A percentile compares a stretch with the other conserved stretches of the same genome.
Evolutionary conservation across 2,888 invertebrate species (phyloP).

Genomic region (Bellardia pandia): DNA sequence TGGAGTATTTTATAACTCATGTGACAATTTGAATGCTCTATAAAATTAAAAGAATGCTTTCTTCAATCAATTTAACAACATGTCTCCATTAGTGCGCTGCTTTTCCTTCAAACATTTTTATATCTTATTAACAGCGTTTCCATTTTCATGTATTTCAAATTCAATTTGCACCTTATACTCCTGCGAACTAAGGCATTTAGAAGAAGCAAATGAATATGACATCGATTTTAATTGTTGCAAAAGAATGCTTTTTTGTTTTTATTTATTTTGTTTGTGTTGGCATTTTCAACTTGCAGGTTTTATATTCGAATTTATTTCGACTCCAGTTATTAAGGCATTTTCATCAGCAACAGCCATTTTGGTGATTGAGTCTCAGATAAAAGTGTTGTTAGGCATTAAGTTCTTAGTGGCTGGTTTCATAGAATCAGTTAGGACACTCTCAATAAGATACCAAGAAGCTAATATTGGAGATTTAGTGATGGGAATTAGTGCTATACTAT

Average conservation of each 20-base stretch:
- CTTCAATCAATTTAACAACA: neutral
- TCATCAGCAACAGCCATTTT: conserved; percentile 93
- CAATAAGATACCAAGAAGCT: conserved; percentile 85
- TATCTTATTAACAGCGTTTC: too few species aligned
- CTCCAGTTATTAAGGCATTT: conserved; percentile 94
- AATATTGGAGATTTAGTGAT: conserved; percentile 88
- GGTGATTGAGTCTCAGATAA: conserved; percentile 91
- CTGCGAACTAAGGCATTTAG: too few species aligned
- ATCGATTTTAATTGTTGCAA: too few species aligned
- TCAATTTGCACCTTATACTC: too few species aligned
- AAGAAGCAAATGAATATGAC: too few species aligned
- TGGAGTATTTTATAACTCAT: neutral
- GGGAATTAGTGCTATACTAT: conserved; percentile 87
- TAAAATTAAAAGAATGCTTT: neutral
- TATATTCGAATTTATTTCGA: conserved; percentile 93
- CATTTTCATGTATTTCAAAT: too few species aligned
- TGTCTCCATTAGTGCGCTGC: too few species aligned
- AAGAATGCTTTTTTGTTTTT: neutral
- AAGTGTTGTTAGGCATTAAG: conserved; percentile 90
- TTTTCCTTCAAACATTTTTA: too few species aligned
- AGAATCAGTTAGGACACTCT: conserved; percentile 86
- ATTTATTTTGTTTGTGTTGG: neutral
- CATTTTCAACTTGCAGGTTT: conserved; percentile 86
- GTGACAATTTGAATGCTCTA: conserved; percentile 3
- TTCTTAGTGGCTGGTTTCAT: conserved; percentile 89